These are phyloP conservation scores for Diachasmimorpha longicaudata DNA, from an alignment of 1,140 invertebrate species.

Conservation along the genomic window DNA sequence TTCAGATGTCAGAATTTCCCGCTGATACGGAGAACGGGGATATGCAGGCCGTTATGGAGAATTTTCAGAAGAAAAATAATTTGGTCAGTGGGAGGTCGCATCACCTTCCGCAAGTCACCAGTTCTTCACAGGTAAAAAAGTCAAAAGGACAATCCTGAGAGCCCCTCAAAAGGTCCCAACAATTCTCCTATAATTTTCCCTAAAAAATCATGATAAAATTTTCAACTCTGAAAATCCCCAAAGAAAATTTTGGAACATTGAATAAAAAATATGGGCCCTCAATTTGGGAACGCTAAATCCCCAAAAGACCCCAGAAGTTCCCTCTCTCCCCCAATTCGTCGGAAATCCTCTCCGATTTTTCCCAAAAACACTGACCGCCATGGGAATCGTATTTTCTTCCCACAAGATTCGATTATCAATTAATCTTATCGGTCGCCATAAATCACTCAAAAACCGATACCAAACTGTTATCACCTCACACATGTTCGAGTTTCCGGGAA, in stretches of 20 bases:
- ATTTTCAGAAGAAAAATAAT: slow-evolving; percentile 58
- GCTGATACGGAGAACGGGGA: slow-evolving; percentile 54
- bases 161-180: no score
- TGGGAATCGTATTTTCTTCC: background rate
- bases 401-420: background rate
- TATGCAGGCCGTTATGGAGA: slow-evolving; percentile 58
- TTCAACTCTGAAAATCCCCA: no score
- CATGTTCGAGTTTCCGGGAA: slow-evolving; percentile 11
- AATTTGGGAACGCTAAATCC: no score
- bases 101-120: slow-evolving; percentile 50
- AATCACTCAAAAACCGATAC: background rate
- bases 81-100: slow-evolving; percentile 46
- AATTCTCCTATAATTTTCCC: no score
- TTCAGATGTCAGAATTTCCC: slow-evolving; percentile 59
- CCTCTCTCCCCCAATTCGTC: no score
- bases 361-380: background rate
- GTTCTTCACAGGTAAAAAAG: slow-evolving; percentile 47
- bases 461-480: background rate
- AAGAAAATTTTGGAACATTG: no score
- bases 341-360: no score
- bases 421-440: background rate
- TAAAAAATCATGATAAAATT: no score
- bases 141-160: background rate
- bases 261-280: no score
- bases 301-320: no score